Evolutionary conservation across 2,888 invertebrate genomes (phyloP).

Genomic region (Epinotia bilunana): DNA sequence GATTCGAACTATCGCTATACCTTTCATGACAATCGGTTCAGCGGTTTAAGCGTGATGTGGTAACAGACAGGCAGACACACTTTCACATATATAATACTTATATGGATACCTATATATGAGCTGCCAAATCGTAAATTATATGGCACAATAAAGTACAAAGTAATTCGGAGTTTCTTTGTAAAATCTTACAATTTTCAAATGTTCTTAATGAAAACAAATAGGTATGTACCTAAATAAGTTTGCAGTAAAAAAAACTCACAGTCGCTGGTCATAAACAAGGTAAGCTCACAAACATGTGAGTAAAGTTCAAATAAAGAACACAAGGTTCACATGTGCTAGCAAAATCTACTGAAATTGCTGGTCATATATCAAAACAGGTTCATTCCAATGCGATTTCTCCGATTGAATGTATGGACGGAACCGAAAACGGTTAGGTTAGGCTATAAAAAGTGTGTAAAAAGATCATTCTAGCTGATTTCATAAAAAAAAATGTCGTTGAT

Average conservation of each 20-base stretch:
- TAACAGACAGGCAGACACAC: no score
- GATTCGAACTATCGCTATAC: no score
- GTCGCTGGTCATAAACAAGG: background rate
- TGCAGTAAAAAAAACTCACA: background rate
- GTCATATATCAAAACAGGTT: constrained; percentile 2
- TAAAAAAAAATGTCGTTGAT: constrained; percentile 3
- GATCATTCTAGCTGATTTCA: constrained; percentile 11
- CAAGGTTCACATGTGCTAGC: background rate
- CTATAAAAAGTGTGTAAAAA: constrained; percentile 21
- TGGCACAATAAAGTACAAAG: no score
- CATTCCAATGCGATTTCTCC: constrained; percentile 10
- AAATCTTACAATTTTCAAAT: no score
- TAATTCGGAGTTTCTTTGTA: no score
- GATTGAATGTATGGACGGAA: constrained; percentile 16
- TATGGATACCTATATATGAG: no score
- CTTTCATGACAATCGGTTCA: no score
- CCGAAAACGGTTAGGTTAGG: constrained; percentile 10
- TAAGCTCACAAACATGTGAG: background rate
- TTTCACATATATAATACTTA: no score
- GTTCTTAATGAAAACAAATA: no score
- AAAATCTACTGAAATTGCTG: constrained; percentile 1
- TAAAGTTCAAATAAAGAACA: background rate
- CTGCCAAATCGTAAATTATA: no score
- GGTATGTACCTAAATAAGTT: background rate
- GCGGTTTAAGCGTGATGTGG: no score